Evolutionary conservation across 2,888 invertebrate genomes (phyloP).

Genomic region (Thyatira batis): DNA sequence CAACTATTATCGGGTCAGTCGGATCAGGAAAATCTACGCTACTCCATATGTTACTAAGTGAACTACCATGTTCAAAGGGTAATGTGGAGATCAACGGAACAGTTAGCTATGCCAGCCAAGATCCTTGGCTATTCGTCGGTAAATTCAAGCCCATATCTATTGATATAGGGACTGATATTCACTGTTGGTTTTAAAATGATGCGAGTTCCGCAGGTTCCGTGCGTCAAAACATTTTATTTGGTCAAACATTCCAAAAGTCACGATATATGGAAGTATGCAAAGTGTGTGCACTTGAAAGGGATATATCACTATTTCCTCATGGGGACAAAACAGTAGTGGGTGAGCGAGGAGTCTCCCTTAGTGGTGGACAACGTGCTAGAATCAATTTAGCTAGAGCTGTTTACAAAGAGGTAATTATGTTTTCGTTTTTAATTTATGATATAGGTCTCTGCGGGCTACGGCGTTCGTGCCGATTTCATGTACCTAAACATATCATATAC

Average conservation of each 20-base stretch:
- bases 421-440: background rate
- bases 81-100: conserved; percentile 83
- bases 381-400: conserved; percentile 84
- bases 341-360: conserved; percentile 91
- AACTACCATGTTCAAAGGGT: conserved; percentile 87
- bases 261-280: conserved; percentile 86
- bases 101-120: conserved; percentile 90
- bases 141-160: conserved; percentile 23
- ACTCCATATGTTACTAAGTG: conserved; percentile 86
- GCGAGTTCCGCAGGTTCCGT: conserved; percentile 84
- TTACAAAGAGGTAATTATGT: conserved; percentile 76
- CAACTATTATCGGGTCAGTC: conserved; percentile 85
- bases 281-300: conserved; percentile 87
- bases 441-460: no score
- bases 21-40: conserved; percentile 84
- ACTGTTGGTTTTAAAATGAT: background rate
- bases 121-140: conserved; percentile 91
- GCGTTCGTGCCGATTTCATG: no score
- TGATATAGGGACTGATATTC: background rate
- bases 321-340: conserved; percentile 93
- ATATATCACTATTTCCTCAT: conserved; percentile 88
- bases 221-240: conserved; percentile 96
- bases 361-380: conserved; percentile 91
- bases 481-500: background rate
- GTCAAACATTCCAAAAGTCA: conserved; percentile 83